Evolutionary conservation across 2,113 vertebrate genomes (phyloP).

Genomic region (Rhinoptilus africanus): DNA sequence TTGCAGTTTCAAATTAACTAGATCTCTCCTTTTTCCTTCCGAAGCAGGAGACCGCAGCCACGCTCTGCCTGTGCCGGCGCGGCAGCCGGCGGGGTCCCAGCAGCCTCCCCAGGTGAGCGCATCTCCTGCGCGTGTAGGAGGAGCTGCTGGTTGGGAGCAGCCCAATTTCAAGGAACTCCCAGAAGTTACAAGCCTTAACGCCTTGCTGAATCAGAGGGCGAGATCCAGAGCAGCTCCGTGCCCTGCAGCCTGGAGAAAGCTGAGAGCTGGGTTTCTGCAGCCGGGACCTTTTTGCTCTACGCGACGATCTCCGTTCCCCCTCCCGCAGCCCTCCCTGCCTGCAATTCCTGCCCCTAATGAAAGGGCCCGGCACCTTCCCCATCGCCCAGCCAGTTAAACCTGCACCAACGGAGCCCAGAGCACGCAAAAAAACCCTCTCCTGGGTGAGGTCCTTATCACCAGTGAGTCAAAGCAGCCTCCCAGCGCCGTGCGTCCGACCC

Average conservation of each 20-base stretch:
- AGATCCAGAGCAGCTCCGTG: background rate
- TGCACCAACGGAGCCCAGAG: background rate
- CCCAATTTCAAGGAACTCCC: constrained; percentile 2
- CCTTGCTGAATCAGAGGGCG: background rate
- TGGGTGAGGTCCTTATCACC: constrained; percentile 4
- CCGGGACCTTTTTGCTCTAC: background rate
- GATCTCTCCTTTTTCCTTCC: background rate
- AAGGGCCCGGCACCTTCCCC: background rate
- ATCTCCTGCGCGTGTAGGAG: background rate
- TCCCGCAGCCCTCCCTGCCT: background rate
- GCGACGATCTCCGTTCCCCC: accelerated
- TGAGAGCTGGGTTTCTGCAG: background rate
- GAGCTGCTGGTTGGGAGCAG: background rate
- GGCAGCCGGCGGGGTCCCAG: background rate
- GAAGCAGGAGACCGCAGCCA: background rate
- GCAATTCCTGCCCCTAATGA: background rate
- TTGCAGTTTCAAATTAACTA: background rate
- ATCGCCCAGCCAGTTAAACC: constrained; percentile 3
- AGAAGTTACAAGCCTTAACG: background rate
- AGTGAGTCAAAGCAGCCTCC: background rate
- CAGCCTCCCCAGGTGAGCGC: background rate
- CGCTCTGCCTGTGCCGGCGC: background rate
- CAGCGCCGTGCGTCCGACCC: background rate
- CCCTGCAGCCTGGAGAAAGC: background rate
- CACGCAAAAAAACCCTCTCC: background rate